phyloP scores from a whole-genome alignment of 2,797 vertebrate species.

The Eulemur rubriventer region DNA sequence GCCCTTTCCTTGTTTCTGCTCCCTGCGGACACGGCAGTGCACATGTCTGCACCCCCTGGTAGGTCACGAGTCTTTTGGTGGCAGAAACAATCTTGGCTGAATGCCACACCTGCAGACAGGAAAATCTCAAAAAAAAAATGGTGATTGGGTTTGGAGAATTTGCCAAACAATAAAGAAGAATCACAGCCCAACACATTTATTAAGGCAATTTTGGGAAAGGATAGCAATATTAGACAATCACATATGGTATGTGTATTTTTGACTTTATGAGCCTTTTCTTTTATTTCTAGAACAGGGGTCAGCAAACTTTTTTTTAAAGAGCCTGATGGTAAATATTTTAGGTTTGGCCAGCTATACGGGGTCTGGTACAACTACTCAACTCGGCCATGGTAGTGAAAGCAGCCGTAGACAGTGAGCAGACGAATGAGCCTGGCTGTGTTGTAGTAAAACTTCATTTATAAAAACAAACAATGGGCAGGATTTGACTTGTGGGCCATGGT shows the following conservation, averaged over 20 bases:
- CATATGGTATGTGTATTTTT: not conserved
- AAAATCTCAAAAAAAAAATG: not conserved
- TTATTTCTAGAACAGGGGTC: not conserved
- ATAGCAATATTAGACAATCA: not conserved
- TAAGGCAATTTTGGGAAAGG: not conserved
- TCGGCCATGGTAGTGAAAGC: not conserved
- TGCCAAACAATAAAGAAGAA: not conserved
- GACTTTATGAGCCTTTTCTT: not conserved
- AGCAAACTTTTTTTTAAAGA: not conserved
- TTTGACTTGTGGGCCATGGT: fast-evolving
- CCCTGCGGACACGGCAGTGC: not conserved
- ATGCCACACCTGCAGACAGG: not conserved
- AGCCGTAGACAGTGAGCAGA: not conserved
- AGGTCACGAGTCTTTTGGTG: not conserved
- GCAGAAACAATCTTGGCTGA: not conserved
- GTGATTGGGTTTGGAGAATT: not conserved
- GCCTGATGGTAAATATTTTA: not conserved
- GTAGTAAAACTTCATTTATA: not conserved
- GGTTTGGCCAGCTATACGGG: not conserved
- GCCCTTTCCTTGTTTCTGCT: not conserved
- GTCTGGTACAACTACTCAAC: not conserved
- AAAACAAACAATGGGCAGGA: not conserved
- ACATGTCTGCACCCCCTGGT: not conserved
- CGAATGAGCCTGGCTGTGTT: not conserved
- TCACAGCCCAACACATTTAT: not conserved